These are phyloP conservation scores for Stegana nigrithorax DNA, from an alignment of 2,888 invertebrate species.

Conservation along the genomic window DNA sequence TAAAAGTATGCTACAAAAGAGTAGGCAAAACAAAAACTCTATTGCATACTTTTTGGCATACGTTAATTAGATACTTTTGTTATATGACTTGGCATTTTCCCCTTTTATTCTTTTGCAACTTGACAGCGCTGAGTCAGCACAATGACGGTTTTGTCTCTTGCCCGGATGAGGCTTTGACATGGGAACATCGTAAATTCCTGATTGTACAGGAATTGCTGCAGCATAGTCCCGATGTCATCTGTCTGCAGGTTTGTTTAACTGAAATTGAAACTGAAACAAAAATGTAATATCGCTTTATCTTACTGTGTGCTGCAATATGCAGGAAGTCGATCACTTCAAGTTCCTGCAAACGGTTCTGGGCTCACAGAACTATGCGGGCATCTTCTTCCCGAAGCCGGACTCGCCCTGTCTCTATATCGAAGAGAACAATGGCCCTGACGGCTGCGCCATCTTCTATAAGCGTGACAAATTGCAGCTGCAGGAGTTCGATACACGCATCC, in stretches of 20 bases:
- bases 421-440: slow-evolving; percentile 82
- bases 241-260: slow-evolving; percentile 67
- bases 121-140: slow-evolving; percentile 75
- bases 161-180: slow-evolving; percentile 77
- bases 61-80: slow-evolving; percentile 1
- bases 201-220: slow-evolving; percentile 79
- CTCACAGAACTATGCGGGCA: slow-evolving; percentile 76
- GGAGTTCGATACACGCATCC: slow-evolving; percentile 72
- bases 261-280: too few relatives aligned
- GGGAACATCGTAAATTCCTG: slow-evolving; percentile 76
- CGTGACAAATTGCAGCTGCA: slow-evolving; percentile 74
- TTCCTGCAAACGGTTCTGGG: slow-evolving; percentile 74
- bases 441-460: slow-evolving; percentile 81
- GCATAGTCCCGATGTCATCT: slow-evolving; percentile 78
- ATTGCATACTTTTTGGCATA: neutral
- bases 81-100: too few relatives aligned
- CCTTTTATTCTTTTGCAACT: neutral
- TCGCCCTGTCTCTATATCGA: slow-evolving; percentile 80
- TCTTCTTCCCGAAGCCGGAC: slow-evolving; percentile 81
- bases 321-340: slow-evolving; percentile 83
- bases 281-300: too few relatives aligned
- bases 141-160: slow-evolving; percentile 80
- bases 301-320: too few relatives aligned
- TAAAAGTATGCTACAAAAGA: neutral
- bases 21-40: neutral